Base-by-base conservation (phyloP, 2,113 vertebrate genomes). In the Cavia aperea region DNA sequence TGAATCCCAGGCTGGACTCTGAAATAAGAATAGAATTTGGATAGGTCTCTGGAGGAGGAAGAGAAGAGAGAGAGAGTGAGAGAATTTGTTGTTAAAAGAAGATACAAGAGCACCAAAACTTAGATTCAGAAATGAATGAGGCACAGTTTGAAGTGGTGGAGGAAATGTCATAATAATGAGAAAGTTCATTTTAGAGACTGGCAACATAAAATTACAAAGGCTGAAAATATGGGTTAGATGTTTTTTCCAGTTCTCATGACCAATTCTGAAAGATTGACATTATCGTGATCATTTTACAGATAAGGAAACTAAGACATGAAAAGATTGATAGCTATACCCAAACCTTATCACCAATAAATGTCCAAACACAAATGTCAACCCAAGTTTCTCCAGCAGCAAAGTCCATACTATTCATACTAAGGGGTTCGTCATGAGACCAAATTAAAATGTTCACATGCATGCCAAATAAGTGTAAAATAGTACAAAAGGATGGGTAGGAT, bases 21-120 rank as follows among this genome's bases (percentile, higher is more conserved):
- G 8, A 87, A 43, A 92, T 36, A 95, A 73, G 51, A 93, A 81
- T 4, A 70, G 46, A 93, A 81, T 88, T 81, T 90, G 78, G 15
- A 68, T 8, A 81, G 29, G 5, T 36, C 29, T 10, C 4, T 31
- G 29, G 29, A 8, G 4, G 23, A 26, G 54, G 66, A 49, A 13
- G 12, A 3, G 56, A 51, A 95, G 56, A n/a, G 3, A 11, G 2
- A 70, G 36, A 33, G 58, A 54, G 11, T 23, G 39, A 75, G 10
- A 70, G 87, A 70, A 79, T 90, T 82, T 88, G 18, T 70, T 82
- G 19, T 70, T 82, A 16, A 90, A 31, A 93, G 3, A 88, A n/a
- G 58, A 60, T 10, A 60, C 7, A 15, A 94, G 72, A 19, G 21
- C 51, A 65, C 51, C 58, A 56, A 75, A 86, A 66, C 36, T 83